Evolutionary conservation across 2,113 vertebrate genomes (phyloP).

Genomic region (Blennius ocellaris): DNA sequence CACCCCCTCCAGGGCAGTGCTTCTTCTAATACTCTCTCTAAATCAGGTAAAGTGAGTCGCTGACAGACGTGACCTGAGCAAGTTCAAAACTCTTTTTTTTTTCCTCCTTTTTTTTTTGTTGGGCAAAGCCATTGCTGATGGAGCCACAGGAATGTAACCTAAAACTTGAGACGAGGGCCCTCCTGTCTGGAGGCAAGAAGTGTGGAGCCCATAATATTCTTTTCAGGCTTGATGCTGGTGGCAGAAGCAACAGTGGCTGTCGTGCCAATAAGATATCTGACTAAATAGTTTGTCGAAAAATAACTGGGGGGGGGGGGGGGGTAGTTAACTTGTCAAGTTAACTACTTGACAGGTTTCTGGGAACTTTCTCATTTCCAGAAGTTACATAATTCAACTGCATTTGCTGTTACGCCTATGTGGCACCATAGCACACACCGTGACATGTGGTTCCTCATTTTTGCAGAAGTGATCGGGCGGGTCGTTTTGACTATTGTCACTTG

Average conservation of each 20-base stretch:
- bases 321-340: no score
- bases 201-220: neutral
- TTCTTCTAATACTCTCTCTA: slow-evolving; percentile 1
- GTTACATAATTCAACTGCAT: no score
- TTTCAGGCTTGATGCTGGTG: slow-evolving; percentile 1
- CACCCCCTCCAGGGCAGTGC: slow-evolving; percentile 20
- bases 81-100: neutral
- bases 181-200: slow-evolving; percentile 26
- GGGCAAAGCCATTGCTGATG: slow-evolving; percentile 10
- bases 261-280: neutral
- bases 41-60: slow-evolving; percentile 18
- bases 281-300: neutral
- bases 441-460: neutral
- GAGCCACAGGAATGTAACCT: slow-evolving; percentile 45
- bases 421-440: neutral
- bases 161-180: slow-evolving; percentile 22
- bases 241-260: slow-evolving; percentile 14
- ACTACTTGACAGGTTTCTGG: no score
- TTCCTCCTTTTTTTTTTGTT: neutral
- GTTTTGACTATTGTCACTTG: slow-evolving; percentile 3
- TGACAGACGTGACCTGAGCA: slow-evolving; percentile 45
- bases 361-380: neutral
- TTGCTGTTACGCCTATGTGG: neutral
- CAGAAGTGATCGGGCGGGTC: neutral
- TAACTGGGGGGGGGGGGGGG: no score